Base-by-base conservation (phyloP, 2,888 invertebrate species). In the Laspeyria flexula region DNA sequence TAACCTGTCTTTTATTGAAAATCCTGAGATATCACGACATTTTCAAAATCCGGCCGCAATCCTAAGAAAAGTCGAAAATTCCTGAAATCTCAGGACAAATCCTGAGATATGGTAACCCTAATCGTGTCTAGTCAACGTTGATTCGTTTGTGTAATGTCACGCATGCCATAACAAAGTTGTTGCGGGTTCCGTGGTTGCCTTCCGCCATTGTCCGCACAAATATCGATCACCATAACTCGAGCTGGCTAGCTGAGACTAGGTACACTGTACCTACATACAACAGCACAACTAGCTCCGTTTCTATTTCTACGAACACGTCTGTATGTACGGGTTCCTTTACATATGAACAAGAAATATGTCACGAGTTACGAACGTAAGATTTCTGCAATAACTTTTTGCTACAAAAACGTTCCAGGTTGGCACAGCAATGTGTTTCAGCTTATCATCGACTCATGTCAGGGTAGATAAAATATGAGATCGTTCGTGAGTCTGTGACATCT, bases 341-440 rank as follows among this genome's bases (percentile, higher is more conserved):
- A n/a, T 13, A 13, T 3, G 12, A 12, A 43, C 29, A 44, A 44
- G 37, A 37, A 37, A 37, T 13, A 37, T 21, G 16, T 27, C 13
- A 38, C 13, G 13, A 23, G 23, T 45, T 45, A 39, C 38, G 31
- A 38, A 21, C 21, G 30, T 6, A 7, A 38, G 21, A 29, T 44
- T 11, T 16, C 35, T 25, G 9, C 18, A 13, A 16, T 48, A 30
- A 42, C 43, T 30, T 48, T 53, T 30, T 44, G 46, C 34, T 48
- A 44, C 48, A 21, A 40, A 46, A 38, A 53, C 16, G 30, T 38
- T 38, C 23, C 9, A 15, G 15, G 31, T 45, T 31, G 44, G 21
- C 21, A n/a, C n/a, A 38, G 31, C 38, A 23, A 23, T 30, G 18
- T 35, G 30, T 35, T 44, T 16, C 9, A 16, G 21, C 45, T 38